phyloP scores from a whole-genome alignment of 1,140 invertebrate genomes.

The Heliconius eleuchia region DNA sequence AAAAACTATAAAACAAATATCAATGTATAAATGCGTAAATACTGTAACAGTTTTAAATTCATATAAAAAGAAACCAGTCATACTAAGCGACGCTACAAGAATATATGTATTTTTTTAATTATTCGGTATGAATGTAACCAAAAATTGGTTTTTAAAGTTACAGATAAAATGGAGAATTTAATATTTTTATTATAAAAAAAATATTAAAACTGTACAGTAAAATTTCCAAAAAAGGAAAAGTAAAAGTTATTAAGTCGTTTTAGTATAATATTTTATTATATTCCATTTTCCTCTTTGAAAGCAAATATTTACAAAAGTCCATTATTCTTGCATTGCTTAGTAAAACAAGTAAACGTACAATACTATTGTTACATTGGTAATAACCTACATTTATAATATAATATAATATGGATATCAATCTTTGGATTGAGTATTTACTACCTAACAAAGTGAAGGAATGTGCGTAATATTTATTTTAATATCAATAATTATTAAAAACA shows the following conservation, averaged over 20 bases:
- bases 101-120: neutral
- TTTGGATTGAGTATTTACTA: conserved; percentile 70
- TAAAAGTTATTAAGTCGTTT: neutral
- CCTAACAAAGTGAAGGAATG: conserved; percentile 60
- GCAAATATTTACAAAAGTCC: neutral
- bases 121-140: neutral
- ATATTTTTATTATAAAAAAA: neutral
- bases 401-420: conserved; percentile 54
- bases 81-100: conserved; percentile 26
- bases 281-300: neutral
- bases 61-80: conserved; percentile 32
- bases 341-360: conserved; percentile 33
- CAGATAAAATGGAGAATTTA: too few species aligned
- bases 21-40: conserved; percentile 76
- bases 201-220: neutral
- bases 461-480: conserved; percentile 54
- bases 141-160: neutral
- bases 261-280: neutral
- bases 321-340: conserved; percentile 27
- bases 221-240: neutral
- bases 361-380: conserved; percentile 44
- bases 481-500: conserved; percentile 39
- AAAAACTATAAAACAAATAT: conserved; percentile 77
- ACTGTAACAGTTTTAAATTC: conserved; percentile 56
- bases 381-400: conserved; percentile 43